These are phyloP conservation scores for Anolis carolinensis DNA, from an alignment of 2,113 vertebrate genomes.

Conservation along the genomic window DNA sequence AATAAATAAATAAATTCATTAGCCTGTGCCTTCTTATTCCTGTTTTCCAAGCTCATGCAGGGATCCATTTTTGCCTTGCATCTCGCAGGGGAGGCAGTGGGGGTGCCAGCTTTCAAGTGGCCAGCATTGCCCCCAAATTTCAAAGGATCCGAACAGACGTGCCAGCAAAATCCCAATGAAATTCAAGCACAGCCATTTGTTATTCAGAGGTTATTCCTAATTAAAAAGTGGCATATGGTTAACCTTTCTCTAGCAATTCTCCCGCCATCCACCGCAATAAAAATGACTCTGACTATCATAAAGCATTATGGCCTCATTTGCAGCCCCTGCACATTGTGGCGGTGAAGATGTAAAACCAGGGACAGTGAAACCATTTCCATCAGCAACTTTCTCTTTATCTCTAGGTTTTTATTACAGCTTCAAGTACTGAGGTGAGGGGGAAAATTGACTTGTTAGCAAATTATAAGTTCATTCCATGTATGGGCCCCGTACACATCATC, in stretches of 20 bases:
- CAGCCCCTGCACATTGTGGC: neutral
- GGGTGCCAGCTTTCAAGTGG: neutral
- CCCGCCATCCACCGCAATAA: slow-evolving; percentile 1
- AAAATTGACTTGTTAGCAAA: neutral
- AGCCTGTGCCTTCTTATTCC: neutral
- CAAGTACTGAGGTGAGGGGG: neutral
- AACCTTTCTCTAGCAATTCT: slow-evolving; percentile 22
- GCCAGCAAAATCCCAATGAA: neutral
- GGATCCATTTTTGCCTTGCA: too few species aligned
- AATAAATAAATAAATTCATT: neutral
- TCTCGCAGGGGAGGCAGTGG: neutral
- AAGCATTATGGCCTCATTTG: slow-evolving; percentile 26
- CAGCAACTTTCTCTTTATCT: slow-evolving; percentile 16
- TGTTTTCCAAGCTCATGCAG: neutral
- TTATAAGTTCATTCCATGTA: slow-evolving; percentile 1
- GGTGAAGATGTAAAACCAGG: slow-evolving; percentile 14
- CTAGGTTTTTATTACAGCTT: slow-evolving; percentile 13
- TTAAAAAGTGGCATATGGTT: slow-evolving; percentile 29
- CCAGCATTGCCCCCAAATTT: neutral
- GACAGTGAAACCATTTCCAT: slow-evolving; percentile 19
- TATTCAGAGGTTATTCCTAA: slow-evolving; percentile 30
- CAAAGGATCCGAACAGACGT: neutral
- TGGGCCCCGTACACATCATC: neutral
- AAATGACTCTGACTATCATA: slow-evolving; percentile 27
- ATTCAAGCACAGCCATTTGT: neutral